phyloP scores from a whole-genome alignment of 2,888 invertebrate species.

The Pristionchus mayeri region DNA sequence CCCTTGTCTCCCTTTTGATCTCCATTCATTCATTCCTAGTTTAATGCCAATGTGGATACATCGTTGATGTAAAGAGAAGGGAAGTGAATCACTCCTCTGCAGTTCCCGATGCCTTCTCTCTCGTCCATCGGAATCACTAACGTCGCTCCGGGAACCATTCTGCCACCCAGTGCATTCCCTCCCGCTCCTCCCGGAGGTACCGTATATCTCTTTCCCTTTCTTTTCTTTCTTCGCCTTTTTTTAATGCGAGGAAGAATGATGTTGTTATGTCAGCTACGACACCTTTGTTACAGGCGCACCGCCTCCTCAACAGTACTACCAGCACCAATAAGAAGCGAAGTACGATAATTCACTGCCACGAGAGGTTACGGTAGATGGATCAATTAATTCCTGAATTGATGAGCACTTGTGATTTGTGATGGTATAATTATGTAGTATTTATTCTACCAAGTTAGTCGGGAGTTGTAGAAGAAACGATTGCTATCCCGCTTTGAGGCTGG shows the following conservation, averaged over 20 bases:
- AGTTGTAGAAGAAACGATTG: not conserved
- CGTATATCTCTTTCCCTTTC: not conserved
- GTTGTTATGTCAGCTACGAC: too few relatives aligned
- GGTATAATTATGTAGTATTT: slow-evolving; percentile 12
- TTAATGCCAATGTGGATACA: too few relatives aligned
- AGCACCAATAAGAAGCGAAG: not conserved
- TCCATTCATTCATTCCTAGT: too few relatives aligned
- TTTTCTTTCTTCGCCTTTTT: not conserved
- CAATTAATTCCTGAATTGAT: slow-evolving; percentile 7
- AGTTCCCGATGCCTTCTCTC: slow-evolving; percentile 75
- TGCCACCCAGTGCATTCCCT: slow-evolving; percentile 48
- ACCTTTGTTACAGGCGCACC: slow-evolving; percentile 10
- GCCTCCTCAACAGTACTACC: slow-evolving; percentile 27
- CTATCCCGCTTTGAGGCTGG: not conserved
- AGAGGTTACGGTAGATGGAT: slow-evolving; percentile 32
- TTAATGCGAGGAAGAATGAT: not conserved
- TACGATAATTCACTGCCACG: not conserved
- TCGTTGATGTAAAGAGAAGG: too few relatives aligned
- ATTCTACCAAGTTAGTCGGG: slow-evolving; percentile 17
- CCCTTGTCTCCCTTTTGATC: too few relatives aligned
- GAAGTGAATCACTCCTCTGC: too few relatives aligned
- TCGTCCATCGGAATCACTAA: slow-evolving; percentile 73
- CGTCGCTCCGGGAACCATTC: slow-evolving; percentile 67
- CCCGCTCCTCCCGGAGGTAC: not conserved
- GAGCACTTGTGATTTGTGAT: slow-evolving; percentile 32